phyloP scores from a whole-genome alignment of 2,113 vertebrate species.

The Microcebus tavaratra region DNA sequence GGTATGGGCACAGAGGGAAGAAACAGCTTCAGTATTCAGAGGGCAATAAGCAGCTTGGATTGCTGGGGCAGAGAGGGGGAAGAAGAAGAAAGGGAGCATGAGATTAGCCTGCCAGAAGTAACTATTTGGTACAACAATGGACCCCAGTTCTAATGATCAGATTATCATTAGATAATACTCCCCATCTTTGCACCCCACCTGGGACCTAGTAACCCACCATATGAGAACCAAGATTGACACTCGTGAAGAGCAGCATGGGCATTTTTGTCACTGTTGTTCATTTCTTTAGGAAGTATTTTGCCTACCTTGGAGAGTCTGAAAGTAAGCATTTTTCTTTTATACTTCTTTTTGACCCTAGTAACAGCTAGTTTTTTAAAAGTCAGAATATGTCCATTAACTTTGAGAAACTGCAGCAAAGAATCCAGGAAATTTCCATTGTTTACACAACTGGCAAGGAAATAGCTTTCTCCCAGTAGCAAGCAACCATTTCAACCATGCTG shows the following conservation, averaged over 20 bases:
- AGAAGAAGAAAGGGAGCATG: neutral
- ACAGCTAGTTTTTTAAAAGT: slow-evolving; percentile 35
- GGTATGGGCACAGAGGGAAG: too few species aligned
- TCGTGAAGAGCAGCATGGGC: neutral
- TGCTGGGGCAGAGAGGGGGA: neutral
- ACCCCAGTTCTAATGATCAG: neutral
- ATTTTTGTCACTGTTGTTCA: neutral
- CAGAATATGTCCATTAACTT: slow-evolving; percentile 8
- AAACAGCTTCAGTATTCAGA: neutral
- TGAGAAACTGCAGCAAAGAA: slow-evolving; percentile 35
- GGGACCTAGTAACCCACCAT: neutral
- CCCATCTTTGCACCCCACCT: neutral
- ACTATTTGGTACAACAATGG: neutral
- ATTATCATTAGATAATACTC: neutral
- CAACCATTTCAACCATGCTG: neutral
- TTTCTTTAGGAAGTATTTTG: neutral
- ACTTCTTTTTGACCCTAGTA: slow-evolving; percentile 19
- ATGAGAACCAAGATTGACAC: neutral
- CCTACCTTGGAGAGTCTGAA: neutral
- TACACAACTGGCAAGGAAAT: neutral
- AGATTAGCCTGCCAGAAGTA: slow-evolving; percentile 15
- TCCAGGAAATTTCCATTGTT: slow-evolving; percentile 42
- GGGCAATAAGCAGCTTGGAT: neutral
- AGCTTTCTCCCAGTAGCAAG: neutral
- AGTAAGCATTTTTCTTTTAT: neutral